A percentile compares a stretch with the other conserved stretches of the same genome.
phyloP scores from a whole-genome alignment of 2,113 vertebrate species.

The Pheucticus melanocephalus region DNA sequence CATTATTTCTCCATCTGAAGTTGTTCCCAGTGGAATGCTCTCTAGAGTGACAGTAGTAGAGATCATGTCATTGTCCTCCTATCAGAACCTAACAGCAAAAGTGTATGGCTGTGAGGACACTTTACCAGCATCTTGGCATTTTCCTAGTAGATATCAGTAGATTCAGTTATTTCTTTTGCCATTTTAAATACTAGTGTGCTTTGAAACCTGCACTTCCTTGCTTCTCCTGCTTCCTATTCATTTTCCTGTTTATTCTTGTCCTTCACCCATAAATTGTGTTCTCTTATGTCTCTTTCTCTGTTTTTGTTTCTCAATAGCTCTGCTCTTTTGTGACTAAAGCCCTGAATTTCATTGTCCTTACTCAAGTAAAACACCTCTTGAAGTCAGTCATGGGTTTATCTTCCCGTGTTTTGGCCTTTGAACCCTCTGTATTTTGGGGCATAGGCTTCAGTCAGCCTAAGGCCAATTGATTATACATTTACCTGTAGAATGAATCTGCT shows the following conservation, averaged over 20 bases:
- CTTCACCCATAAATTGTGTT: neutral
- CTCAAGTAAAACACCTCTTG: neutral
- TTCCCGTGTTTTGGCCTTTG: neutral
- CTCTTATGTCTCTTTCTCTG: neutral
- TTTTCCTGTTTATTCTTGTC: neutral
- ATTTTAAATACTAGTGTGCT: neutral
- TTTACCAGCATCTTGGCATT: neutral
- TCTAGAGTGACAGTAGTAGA: neutral
- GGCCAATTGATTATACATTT: slow-evolving; percentile 52
- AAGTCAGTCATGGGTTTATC: neutral
- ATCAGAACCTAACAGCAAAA: neutral
- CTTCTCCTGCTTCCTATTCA: neutral
- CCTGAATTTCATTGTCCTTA: neutral
- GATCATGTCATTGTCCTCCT: neutral
- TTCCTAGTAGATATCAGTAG: neutral
- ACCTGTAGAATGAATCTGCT: slow-evolving; percentile 9
- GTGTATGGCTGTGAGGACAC: neutral
- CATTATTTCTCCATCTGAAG: neutral
- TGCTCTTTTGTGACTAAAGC: neutral
- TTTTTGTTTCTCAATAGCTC: neutral
- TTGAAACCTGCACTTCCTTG: neutral
- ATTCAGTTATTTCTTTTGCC: neutral
- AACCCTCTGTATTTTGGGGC: slow-evolving; percentile 33
- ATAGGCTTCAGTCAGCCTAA: slow-evolving; percentile 42
- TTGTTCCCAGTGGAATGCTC: neutral